Conservation (phyloP, 2,888 invertebrate species). For the Stenchaetothrips biformis region DNA sequence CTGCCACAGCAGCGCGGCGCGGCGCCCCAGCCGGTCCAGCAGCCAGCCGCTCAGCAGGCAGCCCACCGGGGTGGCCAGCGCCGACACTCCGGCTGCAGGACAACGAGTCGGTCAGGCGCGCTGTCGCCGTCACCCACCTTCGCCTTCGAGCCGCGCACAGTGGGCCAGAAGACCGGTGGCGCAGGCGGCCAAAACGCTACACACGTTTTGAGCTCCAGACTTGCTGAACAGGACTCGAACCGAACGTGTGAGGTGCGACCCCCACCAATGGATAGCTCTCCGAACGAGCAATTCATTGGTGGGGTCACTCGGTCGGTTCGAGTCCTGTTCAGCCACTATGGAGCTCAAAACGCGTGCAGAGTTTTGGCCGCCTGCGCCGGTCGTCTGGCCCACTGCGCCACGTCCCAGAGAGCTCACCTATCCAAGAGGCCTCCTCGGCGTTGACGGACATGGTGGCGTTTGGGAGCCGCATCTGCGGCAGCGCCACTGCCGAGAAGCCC, state of each 20-base stretch:
- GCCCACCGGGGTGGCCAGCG: slow-evolving; percentile 53
- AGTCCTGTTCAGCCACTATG: no score
- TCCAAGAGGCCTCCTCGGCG: slow-evolving; percentile 52
- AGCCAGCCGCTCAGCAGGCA: slow-evolving; percentile 51
- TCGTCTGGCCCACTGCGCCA: background rate
- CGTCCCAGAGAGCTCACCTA: slow-evolving; percentile 48
- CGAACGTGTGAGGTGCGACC: no score
- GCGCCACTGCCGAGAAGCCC: slow-evolving; percentile 54
- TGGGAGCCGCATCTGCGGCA: slow-evolving; percentile 46
- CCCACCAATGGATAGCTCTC: no score
- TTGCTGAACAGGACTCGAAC: no score
- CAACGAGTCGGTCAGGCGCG: slow-evolving; percentile 15
- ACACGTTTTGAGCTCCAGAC: no score
- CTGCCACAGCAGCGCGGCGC: slow-evolving; percentile 47
- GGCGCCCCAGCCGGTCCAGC: slow-evolving; percentile 52
- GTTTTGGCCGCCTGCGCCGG: no score
- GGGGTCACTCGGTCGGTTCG: no score
- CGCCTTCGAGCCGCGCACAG: background rate
- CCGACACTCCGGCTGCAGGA: slow-evolving; percentile 52
- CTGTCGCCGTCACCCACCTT: background rate
- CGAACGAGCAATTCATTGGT: no score
- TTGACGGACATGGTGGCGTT: slow-evolving; percentile 44
- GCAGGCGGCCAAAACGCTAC: no score
- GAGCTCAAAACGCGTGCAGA: no score
- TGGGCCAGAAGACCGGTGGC: background rate